Conservation (phyloP, 2,797 vertebrate species). For the Acridotheres tristis region DNA sequence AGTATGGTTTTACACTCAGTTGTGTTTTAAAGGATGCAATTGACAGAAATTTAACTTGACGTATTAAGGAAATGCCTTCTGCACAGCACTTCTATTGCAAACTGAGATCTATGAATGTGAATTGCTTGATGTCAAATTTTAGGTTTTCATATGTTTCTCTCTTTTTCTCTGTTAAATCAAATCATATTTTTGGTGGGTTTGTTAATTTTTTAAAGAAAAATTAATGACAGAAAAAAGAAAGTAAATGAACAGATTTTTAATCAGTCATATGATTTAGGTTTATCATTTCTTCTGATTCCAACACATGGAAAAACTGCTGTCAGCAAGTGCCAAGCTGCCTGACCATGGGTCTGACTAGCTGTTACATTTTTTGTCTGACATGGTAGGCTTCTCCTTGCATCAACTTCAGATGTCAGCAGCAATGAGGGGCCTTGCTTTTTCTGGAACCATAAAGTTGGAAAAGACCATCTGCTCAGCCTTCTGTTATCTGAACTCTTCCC, state of each 20-base stretch:
- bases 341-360: neutral
- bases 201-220: neutral
- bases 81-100: neutral
- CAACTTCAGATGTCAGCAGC: constrained; percentile 58
- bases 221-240: neutral
- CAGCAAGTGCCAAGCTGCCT: constrained; percentile 17
- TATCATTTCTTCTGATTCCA: constrained; percentile 38
- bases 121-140: neutral
- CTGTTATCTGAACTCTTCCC: constrained; percentile 46
- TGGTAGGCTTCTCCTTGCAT: constrained; percentile 28
- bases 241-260: neutral
- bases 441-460: constrained; percentile 57
- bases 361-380: constrained; percentile 4
- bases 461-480: constrained; percentile 68
- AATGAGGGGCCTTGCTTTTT: constrained; percentile 44
- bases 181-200: neutral
- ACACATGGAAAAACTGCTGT: neutral
- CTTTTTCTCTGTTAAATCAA: neutral
- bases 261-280: neutral
- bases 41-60: neutral
- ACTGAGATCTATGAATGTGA: neutral
- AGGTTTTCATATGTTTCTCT: neutral
- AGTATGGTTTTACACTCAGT: neutral
- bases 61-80: neutral
- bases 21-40: neutral